A percentile compares a stretch with the other conserved stretches of the same genome.
Evolutionary conservation across 2,113 vertebrate species (phyloP).

Genomic region (Panurus biarmicus): DNA sequence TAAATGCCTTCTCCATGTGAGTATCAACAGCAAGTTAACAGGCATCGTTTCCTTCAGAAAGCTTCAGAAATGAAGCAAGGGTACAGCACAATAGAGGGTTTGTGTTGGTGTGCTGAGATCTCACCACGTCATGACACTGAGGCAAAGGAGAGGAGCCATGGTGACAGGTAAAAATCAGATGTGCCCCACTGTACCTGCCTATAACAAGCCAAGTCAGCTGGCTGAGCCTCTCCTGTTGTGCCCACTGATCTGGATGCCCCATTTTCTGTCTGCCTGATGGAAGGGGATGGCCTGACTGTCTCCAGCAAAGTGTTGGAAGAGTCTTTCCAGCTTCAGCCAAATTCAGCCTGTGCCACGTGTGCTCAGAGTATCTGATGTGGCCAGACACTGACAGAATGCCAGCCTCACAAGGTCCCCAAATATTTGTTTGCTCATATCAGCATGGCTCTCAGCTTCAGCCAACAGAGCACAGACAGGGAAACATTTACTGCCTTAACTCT

Average conservation of each 20-base stretch:
- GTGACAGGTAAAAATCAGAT: neutral
- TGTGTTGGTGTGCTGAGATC: neutral
- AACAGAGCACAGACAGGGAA: neutral
- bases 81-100: neutral
- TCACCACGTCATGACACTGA: neutral
- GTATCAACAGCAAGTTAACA: neutral
- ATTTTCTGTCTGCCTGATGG: accelerated
- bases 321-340: neutral
- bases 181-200: neutral
- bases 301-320: neutral
- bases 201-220: neutral
- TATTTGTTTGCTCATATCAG: neutral
- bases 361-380: neutral
- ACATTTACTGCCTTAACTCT: neutral
- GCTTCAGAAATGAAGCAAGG: neutral
- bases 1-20: neutral
- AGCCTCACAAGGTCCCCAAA: neutral
- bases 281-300: neutral
- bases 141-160: neutral
- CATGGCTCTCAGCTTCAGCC: accelerated
- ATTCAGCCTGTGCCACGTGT: neutral
- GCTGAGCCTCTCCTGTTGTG: neutral
- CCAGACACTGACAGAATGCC: neutral
- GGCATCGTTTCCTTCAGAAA: neutral
- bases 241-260: neutral